Conservation (phyloP, 2,888 invertebrate species). For the Eurytoma adleriae region DNA sequence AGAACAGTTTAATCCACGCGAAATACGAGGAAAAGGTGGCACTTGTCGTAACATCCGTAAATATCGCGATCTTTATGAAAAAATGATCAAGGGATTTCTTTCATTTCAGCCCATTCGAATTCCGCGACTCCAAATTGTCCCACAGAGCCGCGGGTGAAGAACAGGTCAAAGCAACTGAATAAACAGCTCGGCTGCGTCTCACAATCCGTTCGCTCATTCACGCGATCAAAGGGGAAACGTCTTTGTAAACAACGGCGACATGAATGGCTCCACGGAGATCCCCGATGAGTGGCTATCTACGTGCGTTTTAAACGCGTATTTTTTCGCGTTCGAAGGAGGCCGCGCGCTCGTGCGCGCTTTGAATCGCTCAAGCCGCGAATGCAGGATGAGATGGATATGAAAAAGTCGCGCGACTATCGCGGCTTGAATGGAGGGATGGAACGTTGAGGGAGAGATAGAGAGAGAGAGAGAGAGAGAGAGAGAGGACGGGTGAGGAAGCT, state of each 20-base stretch:
- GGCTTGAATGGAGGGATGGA: background rate
- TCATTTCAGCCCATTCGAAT: too few relatives aligned
- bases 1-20: too few relatives aligned
- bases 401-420: background rate
- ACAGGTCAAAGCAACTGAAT: conserved; percentile 2
- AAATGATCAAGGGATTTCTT: too few relatives aligned
- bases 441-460: background rate
- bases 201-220: conserved; percentile 28
- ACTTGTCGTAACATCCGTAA: too few relatives aligned
- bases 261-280: background rate
- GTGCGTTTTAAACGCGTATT: conserved; percentile 20
- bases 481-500: conserved; percentile 32
- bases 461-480: background rate
- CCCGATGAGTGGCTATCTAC: background rate
- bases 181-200: conserved; percentile 11
- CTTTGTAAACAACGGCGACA: conserved; percentile 5
- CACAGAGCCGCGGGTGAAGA: too few relatives aligned
- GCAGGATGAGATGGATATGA: conserved; percentile 16
- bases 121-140: too few relatives aligned
- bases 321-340: conserved; percentile 2
- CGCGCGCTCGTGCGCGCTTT: background rate
- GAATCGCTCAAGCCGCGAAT: conserved; percentile 4
- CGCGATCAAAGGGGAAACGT: background rate
- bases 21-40: too few relatives aligned
- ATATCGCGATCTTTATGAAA: too few relatives aligned